A percentile compares a stretch with the other conserved stretches of the same genome.
Conservation (phyloP, 2,888 invertebrate species). For the Bombyx huttoni region DNA sequence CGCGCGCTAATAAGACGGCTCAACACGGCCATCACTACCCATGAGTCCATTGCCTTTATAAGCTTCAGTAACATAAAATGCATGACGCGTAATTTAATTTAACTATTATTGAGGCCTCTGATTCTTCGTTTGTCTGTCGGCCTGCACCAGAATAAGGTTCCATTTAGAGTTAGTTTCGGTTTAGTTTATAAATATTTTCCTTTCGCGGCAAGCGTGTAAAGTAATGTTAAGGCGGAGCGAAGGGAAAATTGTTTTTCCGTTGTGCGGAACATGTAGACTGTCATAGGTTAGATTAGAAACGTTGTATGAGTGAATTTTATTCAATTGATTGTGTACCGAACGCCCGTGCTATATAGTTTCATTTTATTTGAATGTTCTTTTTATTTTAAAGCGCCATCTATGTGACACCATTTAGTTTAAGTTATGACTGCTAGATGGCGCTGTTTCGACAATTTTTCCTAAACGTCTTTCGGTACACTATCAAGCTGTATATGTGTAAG, state of each 20-base stretch:
- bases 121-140: constrained; percentile 19
- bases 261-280: constrained; percentile 69
- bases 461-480: constrained; percentile 26
- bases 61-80: background rate
- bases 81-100: background rate
- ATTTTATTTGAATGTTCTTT: constrained; percentile 10
- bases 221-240: constrained; percentile 44
- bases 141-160: constrained; percentile 59
- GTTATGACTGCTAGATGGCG: constrained; percentile 4
- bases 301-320: constrained; percentile 52
- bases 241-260: constrained; percentile 64
- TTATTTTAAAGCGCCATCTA: constrained; percentile 15
- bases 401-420: constrained; percentile 5
- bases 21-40: background rate
- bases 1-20: no score
- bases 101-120: background rate
- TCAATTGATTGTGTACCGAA: constrained; percentile 35
- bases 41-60: background rate
- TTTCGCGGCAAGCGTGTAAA: constrained; percentile 50
- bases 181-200: constrained; percentile 44
- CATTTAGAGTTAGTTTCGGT: constrained; percentile 51
- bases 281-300: constrained; percentile 61
- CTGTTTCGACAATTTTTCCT: constrained; percentile 1
- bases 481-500: constrained; percentile 62
- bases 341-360: constrained; percentile 10